Base-by-base conservation (phyloP, 2,113 vertebrate genomes). In the Rostratula benghalensis region DNA sequence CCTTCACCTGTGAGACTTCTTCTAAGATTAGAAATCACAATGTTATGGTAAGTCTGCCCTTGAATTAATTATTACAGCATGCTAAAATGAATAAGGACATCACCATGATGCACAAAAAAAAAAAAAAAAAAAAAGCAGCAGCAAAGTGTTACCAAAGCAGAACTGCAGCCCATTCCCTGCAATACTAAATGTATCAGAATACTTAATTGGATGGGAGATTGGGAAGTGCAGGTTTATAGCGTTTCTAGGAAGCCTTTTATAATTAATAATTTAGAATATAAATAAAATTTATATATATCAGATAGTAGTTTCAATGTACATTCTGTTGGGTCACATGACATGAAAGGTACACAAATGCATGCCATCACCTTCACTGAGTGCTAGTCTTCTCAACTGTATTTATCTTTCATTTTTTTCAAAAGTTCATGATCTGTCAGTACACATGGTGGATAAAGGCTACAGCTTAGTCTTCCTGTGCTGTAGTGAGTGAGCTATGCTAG, bases 231-330 rank as follows among this genome's bases (percentile, higher is more conserved):
- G 39, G 33, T 37, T 89, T 60, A 37, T 0, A 82, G 41, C 23
- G 20, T 53, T 84, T 91, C 54, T 87, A 75, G 39, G 77, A 91
- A 87, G 20, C 30, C n/a, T 81, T 91, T 83, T 51, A 21, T 60
- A 85, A 68, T 73, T 78, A 83, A 97, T 95, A 96, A 94, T 27
- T 94, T 90, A 90, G 51, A 80, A 33, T 82, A 75, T 97, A 96
- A 96, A 94, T 95, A 90, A 65, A 28, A 27, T 31, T 12, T 56
- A 43, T 61, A 24, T 67, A 6, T 50, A 23, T 35, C 30, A 16
- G 41, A 33, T 7, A 57, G 16, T 46, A 33, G 39, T 60, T 91
- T 87, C 43, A 70, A 37, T 18, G 27, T 33, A 35, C 13, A 6
- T 56, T 45, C 46, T 31, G 24, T 41, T 24, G 56, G 53, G 45